Evolutionary conservation across 53 echinoderm and acorn worm genomes (phyloP).

Genomic region (Luidia sarsii): DNA sequence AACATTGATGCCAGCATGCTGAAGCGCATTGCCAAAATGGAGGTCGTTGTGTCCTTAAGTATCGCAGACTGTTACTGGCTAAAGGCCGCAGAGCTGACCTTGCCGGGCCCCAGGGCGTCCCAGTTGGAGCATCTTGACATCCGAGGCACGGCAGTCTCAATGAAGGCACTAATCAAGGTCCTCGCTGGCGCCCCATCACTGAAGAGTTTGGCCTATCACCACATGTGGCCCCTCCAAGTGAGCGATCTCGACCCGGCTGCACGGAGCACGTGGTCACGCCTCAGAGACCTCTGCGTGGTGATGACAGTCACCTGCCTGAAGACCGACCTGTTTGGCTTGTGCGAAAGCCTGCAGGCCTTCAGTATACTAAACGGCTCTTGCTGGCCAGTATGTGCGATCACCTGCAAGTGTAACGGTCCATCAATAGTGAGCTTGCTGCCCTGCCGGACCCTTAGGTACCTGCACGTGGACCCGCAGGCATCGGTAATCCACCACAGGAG

Average conservation of each 20-base stretch:
- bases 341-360: constrained; percentile 10
- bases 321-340: background rate
- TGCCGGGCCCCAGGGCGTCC: background rate
- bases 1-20: constrained; percentile 1
- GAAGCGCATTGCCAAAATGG: background rate
- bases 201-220: constrained; percentile 6
- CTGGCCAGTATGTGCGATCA: background rate
- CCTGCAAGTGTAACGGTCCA: background rate
- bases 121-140: constrained; percentile 19
- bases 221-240: background rate
- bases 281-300: constrained; percentile 16
- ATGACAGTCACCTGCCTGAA: background rate
- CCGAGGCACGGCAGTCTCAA: constrained; percentile 10
- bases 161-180: constrained; percentile 11
- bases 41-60: background rate
- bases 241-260: background rate
- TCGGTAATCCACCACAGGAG: no score
- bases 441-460: no score
- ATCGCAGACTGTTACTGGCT: constrained; percentile 43
- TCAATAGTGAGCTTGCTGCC: no score
- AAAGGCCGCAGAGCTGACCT: background rate
- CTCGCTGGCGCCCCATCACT: constrained; percentile 14
- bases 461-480: no score
- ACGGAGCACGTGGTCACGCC: constrained; percentile 11
- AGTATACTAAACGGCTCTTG: background rate